Percentiles rank a stretch among this genome's conserved stretches.
Conservation (phyloP, 2,113 vertebrate species). For the Chiloscyllium plagiosum region DNA sequence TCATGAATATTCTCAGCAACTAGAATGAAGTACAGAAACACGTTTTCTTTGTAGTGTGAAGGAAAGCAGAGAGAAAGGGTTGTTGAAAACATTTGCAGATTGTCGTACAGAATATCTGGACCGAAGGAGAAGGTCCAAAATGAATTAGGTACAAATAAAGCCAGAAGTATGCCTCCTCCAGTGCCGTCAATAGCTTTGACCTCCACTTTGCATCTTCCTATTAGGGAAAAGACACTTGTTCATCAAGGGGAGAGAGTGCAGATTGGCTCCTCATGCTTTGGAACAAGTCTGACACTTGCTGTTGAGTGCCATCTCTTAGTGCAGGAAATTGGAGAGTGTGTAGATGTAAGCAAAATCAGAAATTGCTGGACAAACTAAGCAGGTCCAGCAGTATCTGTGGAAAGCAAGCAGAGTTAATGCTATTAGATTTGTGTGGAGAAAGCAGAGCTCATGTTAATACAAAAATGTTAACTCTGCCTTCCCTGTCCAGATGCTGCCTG, state of each 20-base stretch:
- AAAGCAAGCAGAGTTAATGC: too few species aligned
- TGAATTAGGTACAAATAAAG: not conserved
- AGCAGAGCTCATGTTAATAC: too few species aligned
- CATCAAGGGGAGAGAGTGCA: not conserved
- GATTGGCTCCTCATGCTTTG: not conserved
- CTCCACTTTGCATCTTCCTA: not conserved
- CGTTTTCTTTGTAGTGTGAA: not conserved
- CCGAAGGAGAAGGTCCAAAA: not conserved
- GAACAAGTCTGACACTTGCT: not conserved
- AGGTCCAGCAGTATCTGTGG: too few species aligned
- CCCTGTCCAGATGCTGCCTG: too few species aligned
- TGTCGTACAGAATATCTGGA: not conserved
- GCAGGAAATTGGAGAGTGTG: not conserved
- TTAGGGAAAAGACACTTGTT: not conserved
- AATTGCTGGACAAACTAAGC: too few species aligned
- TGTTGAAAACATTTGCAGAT: not conserved
- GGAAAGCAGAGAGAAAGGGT: not conserved
- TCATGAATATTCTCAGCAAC: not conserved
- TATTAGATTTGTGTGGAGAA: too few species aligned
- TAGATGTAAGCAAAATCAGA: too few species aligned
- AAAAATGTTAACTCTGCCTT: too few species aligned
- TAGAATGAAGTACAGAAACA: not conserved
- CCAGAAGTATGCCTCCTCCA: not conserved
- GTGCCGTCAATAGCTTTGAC: not conserved
- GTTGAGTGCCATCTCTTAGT: not conserved